phyloP scores from a whole-genome alignment of 2,888 invertebrate species.

The Cheilosia urbana region DNA sequence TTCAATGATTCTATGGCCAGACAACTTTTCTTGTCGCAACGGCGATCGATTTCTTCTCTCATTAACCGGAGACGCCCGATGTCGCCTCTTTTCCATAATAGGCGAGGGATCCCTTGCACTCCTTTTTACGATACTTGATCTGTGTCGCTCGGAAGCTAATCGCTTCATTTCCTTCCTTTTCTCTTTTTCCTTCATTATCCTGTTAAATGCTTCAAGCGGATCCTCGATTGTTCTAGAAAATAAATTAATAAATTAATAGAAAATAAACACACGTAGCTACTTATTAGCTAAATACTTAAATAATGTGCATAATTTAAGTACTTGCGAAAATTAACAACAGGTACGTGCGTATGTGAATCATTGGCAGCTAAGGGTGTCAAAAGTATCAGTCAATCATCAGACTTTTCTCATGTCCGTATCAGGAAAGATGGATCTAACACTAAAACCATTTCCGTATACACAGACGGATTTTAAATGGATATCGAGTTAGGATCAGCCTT shows the following conservation, averaged over 20 bases:
- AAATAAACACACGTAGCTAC: too few relatives aligned
- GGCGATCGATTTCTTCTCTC: constrained; percentile 81
- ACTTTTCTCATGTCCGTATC: too few relatives aligned
- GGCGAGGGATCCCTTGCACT: constrained; percentile 68
- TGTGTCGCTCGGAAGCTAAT: constrained; percentile 84
- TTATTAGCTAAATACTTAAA: too few relatives aligned
- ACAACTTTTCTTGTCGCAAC: constrained; percentile 76
- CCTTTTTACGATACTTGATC: constrained; percentile 81
- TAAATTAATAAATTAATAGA: not conserved
- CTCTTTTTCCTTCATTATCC: constrained; percentile 93
- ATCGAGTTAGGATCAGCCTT: too few relatives aligned
- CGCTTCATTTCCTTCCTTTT: constrained; percentile 85
- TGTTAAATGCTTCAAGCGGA: constrained; percentile 93
- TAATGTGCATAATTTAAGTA: too few relatives aligned
- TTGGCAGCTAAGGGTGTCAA: too few relatives aligned
- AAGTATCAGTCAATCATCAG: too few relatives aligned
- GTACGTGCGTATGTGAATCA: too few relatives aligned
- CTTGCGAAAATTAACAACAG: too few relatives aligned
- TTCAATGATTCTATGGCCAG: constrained; percentile 62
- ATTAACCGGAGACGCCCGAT: constrained; percentile 79
- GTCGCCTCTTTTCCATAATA: constrained; percentile 77
- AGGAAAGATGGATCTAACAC: too few relatives aligned
- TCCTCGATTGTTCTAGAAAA: constrained; percentile 90
- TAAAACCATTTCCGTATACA: too few relatives aligned
- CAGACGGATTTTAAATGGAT: too few relatives aligned